Percentiles rank a stretch among this genome's conserved stretches.
phyloP scores from a whole-genome alignment of 2,888 invertebrate species.

The Ecdyonurus torrentis region DNA sequence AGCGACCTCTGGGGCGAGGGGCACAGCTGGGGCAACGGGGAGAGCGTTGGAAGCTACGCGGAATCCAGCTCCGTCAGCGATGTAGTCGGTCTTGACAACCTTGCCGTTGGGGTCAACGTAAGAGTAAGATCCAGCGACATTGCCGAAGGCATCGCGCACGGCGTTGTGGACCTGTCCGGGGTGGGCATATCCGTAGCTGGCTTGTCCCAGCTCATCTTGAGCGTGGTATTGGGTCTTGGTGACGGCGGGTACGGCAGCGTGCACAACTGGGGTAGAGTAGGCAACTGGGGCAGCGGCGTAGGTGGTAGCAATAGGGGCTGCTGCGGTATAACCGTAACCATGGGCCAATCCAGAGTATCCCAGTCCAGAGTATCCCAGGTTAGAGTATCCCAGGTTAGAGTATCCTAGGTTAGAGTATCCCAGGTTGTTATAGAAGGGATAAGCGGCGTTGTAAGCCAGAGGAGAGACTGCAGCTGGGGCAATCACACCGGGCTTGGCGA shows the following conservation, averaged over 20 bases:
- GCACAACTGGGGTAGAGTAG: slow-evolving; percentile 7
- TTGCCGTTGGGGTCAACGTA: slow-evolving; percentile 30
- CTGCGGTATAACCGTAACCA: slow-evolving; percentile 8
- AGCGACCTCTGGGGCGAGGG: slow-evolving; percentile 12
- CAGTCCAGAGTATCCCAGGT: no score
- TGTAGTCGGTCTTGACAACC: slow-evolving; percentile 24
- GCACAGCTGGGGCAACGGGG: slow-evolving; percentile 19
- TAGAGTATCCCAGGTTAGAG: background rate
- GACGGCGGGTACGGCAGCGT: slow-evolving; percentile 9
- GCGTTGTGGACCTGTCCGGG: slow-evolving; percentile 25
- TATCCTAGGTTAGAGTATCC: background rate
- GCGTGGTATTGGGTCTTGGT: slow-evolving; percentile 15
- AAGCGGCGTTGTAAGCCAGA: slow-evolving; percentile 8
- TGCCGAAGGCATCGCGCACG: slow-evolving; percentile 25
- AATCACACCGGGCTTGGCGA: slow-evolving; percentile 1
- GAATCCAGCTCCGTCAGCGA: slow-evolving; percentile 28
- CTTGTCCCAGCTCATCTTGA: slow-evolving; percentile 24
- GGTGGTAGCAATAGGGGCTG: slow-evolving; percentile 10
- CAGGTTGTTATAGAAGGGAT: slow-evolving; percentile 5
- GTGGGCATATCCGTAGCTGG: slow-evolving; percentile 26
- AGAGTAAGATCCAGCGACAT: slow-evolving; percentile 28
- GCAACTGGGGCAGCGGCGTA: slow-evolving; percentile 8
- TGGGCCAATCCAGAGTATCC: background rate
- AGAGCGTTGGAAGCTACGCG: slow-evolving; percentile 28
- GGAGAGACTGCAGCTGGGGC: slow-evolving; percentile 14